These are phyloP conservation scores for Eurystomus glaucurus DNA, from an alignment of 2,797 vertebrate genomes.

Conservation along the genomic window DNA sequence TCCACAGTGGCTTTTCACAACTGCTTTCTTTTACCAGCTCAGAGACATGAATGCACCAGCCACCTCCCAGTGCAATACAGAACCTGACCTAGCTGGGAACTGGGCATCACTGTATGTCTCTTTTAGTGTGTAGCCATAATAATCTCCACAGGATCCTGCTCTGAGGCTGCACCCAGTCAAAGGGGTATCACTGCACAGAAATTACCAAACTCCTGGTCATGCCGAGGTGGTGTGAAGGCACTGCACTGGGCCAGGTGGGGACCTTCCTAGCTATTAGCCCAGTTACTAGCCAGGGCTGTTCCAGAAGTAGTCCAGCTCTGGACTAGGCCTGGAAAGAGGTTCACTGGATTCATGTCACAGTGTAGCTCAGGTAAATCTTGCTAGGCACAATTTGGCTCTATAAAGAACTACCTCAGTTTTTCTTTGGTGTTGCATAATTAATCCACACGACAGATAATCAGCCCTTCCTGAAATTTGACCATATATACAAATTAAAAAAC, in stretches of 20 bases:
- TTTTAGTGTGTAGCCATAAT: fast-evolving
- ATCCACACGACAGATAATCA: neutral
- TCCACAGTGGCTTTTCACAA: neutral
- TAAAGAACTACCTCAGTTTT: neutral
- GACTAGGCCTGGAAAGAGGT: neutral
- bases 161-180: neutral
- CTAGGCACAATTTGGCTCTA: neutral
- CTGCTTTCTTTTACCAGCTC: neutral
- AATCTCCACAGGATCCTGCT: neutral
- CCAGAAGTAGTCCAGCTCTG: neutral
- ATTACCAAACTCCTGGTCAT: neutral
- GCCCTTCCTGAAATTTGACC: neutral
- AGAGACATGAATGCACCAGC: neutral
- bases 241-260: neutral
- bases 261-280: neutral
- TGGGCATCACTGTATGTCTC: fast-evolving
- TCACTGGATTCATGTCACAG: neutral
- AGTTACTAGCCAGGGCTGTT: neutral
- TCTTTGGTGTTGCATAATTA: neutral
- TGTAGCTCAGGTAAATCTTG: neutral
- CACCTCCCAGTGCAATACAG: neutral
- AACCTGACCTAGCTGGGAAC: neutral
- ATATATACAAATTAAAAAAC: neutral
- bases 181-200: neutral
- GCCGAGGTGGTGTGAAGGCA: neutral